Evolutionary conservation across 2,113 vertebrate species (phyloP), one percentile per base, ranked within the genome.

Genomic region (Hystrix cristata): DNA sequence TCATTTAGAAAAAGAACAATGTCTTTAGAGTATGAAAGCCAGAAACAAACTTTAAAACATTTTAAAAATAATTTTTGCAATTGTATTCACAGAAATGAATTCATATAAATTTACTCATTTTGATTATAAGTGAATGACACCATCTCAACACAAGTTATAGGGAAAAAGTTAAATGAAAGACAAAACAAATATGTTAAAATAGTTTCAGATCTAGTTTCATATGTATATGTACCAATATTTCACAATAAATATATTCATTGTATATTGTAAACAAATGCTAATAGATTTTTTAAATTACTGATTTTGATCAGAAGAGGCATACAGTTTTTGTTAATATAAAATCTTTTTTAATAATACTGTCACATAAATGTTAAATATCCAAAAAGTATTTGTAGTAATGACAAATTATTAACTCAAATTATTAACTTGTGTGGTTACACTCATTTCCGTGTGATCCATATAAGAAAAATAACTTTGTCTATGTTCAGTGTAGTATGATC

Each of bases 31-130:
- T 67, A 16, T 23, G 38, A 85, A 91, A 81, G 18, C 23, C 65
- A 95, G 55, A 92, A 84, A 94, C 11, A 79, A 86, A 82, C 2
- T 60, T 85, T 51, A 79, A 86, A 92, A 89, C 11, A 80, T 51
- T 14, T 59, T 43, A 18, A 72, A 87, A n/a, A 46, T 53, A 7
- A 87, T 87, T 82, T 81, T 46, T 62, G 46, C 43, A 51, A 55
- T 48, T 86, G 38, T 78, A 88, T 62, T 67, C 31, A 60, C 43
- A 7, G 43, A 82, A 67, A 51, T 51, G 27, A 78, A 51, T 51
- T 31, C 27, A 57, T 12, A 57, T 57, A 12, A 57, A 57, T 16
- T 57, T 57, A 38, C 38, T 57, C 15, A 78, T 79, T 55, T 79
- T 62, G 7, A 60, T n/a, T 48, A 16, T 51, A 12, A 91, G 13